Conservation (phyloP, 2,797 vertebrate genomes). For the Pogonophryne albipinna region DNA sequence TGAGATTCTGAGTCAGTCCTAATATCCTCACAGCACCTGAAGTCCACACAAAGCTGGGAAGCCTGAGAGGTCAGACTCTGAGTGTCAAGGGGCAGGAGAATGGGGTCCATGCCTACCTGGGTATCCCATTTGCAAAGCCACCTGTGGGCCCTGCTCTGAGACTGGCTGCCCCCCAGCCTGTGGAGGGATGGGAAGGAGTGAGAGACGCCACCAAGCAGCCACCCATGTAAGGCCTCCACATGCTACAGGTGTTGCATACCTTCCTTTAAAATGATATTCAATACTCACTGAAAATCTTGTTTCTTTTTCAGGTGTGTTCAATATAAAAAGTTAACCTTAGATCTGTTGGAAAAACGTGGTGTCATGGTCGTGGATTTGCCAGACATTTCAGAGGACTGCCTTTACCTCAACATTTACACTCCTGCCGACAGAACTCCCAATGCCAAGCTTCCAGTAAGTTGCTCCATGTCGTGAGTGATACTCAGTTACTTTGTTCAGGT, state of each 20-base stretch:
- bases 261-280: neutral
- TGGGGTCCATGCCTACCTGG: slow-evolving; percentile 77
- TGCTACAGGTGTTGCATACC: neutral
- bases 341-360: rapidly evolving
- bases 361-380: neutral
- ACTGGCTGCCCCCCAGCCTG: slow-evolving; percentile 77
- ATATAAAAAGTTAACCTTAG: rapidly evolving
- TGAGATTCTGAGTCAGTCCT: neutral
- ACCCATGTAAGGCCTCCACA: slow-evolving; percentile 65
- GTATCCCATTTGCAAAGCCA: slow-evolving; percentile 83
- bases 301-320: slow-evolving; percentile 79
- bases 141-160: slow-evolving; percentile 79
- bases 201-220: slow-evolving; percentile 80
- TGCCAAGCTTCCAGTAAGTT: slow-evolving; percentile 79
- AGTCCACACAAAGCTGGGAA: slow-evolving; percentile 76
- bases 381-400: slow-evolving; percentile 85
- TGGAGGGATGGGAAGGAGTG: slow-evolving; percentile 76
- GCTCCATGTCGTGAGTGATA: neutral
- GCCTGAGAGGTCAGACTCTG: slow-evolving; percentile 73
- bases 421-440: slow-evolving; percentile 70
- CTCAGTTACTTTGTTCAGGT: neutral
- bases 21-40: slow-evolving; percentile 55
- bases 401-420: slow-evolving; percentile 86
- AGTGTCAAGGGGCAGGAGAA: slow-evolving; percentile 77
- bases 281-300: neutral